Base-by-base conservation (phyloP, 2,113 vertebrate species). In the Melierax canorus region DNA sequence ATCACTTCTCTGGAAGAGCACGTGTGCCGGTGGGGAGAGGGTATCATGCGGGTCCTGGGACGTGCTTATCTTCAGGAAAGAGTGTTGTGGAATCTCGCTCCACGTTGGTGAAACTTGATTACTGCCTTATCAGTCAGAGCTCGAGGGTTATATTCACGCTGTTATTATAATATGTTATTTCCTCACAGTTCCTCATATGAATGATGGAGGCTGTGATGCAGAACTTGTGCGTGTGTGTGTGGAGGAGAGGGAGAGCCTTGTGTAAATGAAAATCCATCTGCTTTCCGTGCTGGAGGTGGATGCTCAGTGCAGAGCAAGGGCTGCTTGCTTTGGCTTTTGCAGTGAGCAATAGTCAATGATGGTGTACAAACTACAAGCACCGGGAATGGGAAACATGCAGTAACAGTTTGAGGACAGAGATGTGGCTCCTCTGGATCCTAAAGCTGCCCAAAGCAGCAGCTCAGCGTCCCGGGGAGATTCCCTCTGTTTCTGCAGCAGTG, bases 41-140 rank as follows among this genome's bases (percentile, higher is more conserved):
- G 76, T 63, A 51, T 80, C 82, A 29, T 0, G 1, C 63, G 4
- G 12, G 39, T 74, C 30, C 77, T 67, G 38, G 45, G 69, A 53
- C 2, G 3, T 24, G 64, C 73, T 96, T 91, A 85, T 94, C 94
- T 92, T 80, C n/a, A 43, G 86, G 67, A 60, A 85, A n/a, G 72
- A 56, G n/a, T 15, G 4, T 11, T 73, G 38, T 29, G 72, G 87
- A 64, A 55, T 69, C 62, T 90, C 6, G 1, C 71, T 88, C 36
- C 67, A 18, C 0, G 0, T 36, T 63, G 67, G 38, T 84, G 82
- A 78, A 94, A 30, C 48, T 85, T 94, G 93, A 97, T 97, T 97
- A 86, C 90, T 91, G 92, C 76, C 79, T 92, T 95, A 77, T 93
- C 83, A 29, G 34, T 74, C 88, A 85, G 90, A 86, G 91, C 92